Base-by-base conservation (phyloP, 2,113 vertebrate genomes). In the Ammodytes marinus region DNA sequence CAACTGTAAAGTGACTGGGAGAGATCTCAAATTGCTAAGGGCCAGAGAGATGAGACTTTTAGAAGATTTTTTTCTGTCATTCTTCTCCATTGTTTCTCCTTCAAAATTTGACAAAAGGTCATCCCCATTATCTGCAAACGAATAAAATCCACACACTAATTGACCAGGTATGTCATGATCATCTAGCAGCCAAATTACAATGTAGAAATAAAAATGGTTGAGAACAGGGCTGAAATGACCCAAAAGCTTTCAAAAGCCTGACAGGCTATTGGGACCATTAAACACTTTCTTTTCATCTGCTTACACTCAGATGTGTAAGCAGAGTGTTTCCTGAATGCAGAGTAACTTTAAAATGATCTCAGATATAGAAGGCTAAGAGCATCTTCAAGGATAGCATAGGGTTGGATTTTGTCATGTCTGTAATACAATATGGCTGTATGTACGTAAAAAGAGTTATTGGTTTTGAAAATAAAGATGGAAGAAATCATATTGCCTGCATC, bases 111-210 rank as follows among this genome's bases (percentile, higher is more conserved):
- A 59, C 39, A 66, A 49, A 57, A 65, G 52, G 58, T 57, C 57
- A 64, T 15, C 19, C 37, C 43, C 27, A 63, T 76, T 75, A 74
- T 61, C 52, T 66, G 17, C 13, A 57, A 59, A 47, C 35, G 42
- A 65, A 72, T 57, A 72, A 47, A 27, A 46, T 55, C 57, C 49
- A 53, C 47, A 40, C 5, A 5, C 14, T 9, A 58, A 50, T 11
- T 50, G 59, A 69, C 7, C 45, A 57, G 59, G 50, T 10, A 58
- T 57, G 47, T 53, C 63, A 14, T 19, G 37, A 10, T 27, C 53
- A 49, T 61, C 13, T 60, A 39, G 60, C 45, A 43, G 17, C 42
- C 2, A 40, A 58, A 79, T 17, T 42, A n/a, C 59, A 64, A 5
- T 5, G 11, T 8, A 47, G 52, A 71, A 42, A 40, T 55, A 47